Evolutionary conservation across 2,888 invertebrate species (phyloP), one percentile per base, ranked within the genome.

Genomic region (Linnaemya tessellans): DNA sequence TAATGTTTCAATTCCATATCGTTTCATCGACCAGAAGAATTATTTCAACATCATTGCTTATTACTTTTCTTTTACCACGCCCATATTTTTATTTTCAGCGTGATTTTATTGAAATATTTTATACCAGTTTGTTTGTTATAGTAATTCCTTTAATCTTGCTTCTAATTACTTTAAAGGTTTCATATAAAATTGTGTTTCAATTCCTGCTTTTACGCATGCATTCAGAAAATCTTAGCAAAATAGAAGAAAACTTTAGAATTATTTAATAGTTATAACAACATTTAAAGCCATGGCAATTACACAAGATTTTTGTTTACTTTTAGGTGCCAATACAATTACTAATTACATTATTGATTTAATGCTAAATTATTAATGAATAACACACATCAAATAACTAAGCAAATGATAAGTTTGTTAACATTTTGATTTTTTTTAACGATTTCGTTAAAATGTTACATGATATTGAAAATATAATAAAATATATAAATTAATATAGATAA

Each of bases 261-360:
- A 56, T 43, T 71, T 62, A 11, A 67, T 49, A 78, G 65, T 70
- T 56, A 54, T 85, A 82, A 85, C 85, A 85, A 85, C 85, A 85
- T 82, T 85, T 85, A 85, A 85, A 85, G 85, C 85, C 85, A 85
- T 79, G 79, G 75, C 81, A 85, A 85, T 79, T 85, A 85, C 70
- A 74, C 80, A 70, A 73, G 60, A 84, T 58, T 60, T 81, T 65
- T 78, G 60, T 73, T 73, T 73, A 64, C 35, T 70, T 80, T 81
- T 68, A 38, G 67, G 85, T 85, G 85, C 85, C 85, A 85, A 85
- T 81, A 85, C 70, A 85, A 49, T 79, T 78, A 84, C 84, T 80
- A 84, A 84, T 84, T 81, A 62, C 74, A 51, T 68, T 46, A 68
- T 56, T 73, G 54, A 71, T 84, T 84, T 56, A 78, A 85, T 85